Base-by-base conservation (phyloP, 2,113 vertebrate species). In the Halcyon senegalensis region DNA sequence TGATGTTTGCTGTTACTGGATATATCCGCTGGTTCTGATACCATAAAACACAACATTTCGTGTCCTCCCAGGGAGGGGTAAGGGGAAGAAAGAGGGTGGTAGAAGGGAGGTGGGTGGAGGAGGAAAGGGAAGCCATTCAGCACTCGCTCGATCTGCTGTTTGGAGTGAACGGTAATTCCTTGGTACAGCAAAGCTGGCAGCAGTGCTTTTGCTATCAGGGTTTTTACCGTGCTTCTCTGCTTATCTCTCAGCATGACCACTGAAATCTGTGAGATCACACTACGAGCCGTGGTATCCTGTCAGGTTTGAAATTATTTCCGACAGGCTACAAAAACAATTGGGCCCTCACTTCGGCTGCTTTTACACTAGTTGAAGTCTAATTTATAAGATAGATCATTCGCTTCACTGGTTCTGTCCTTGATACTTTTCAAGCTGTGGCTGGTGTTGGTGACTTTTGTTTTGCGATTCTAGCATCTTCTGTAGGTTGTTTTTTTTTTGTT, bases 341-440 rank as follows among this genome's bases (percentile, higher is more conserved):
- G 94, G 81, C 84, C 93, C 95, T 98, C 93, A 91, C 78, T 96
- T 97, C 74, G 85, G 72, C 86, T 87, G 93, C 91, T 95, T 98
- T 96, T 97, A 96, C 91, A 73, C 75, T 97, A 93, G 96, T 92
- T 97, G 97, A 98, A 97, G 96, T 97, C 97, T 97, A 97, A 98
- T 98, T 98, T 98, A 89, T 96, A 97, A 98, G 96, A 97, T 91
- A 94, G 95, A 96, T 98, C 96, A 97, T 96, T 91, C 15, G 89
- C 96, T 97, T 97, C 96, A 80, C 81, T 94, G 94, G 35, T 76
- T 95, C 84, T 92, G 92, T 93, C 84, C 88, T 96, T 81, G 92
- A 93, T 94, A 72, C 84, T 96, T 91, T 78, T 84, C 79, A 77
- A 89, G 90, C 73, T 87, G 41, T 25, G 44, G 84, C 86, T 97